Conservation (phyloP, 92 coral and sea anemone species). For the Montipora capitata region DNA sequence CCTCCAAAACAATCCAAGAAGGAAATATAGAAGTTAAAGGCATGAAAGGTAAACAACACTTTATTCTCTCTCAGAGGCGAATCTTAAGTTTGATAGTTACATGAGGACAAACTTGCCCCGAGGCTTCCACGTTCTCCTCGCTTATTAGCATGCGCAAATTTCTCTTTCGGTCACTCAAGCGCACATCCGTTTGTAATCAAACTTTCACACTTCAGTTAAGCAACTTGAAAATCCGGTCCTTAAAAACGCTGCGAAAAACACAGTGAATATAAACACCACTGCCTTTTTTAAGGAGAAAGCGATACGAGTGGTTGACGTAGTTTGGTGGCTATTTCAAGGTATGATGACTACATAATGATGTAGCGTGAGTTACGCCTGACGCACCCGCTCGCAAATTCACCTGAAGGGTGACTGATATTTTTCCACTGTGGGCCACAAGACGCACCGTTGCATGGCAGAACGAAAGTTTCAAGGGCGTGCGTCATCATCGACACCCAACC, state of each 20-base stretch:
- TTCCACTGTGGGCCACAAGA: conserved; percentile 12
- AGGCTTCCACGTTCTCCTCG: conserved; percentile 36
- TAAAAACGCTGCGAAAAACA: conserved; percentile 4
- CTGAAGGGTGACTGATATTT: conserved; percentile 21
- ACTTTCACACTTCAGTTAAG: conserved; percentile 42
- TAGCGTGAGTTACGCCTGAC: conserved; percentile 44
- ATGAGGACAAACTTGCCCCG: conserved; percentile 10
- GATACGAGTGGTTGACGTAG: conserved; percentile 22
- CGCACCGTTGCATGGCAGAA: conserved; percentile 44
- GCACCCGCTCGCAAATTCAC: conserved; percentile 33
- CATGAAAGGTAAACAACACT: not conserved
- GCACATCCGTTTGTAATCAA: conserved; percentile 64
- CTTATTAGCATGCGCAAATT: conserved; percentile 30
- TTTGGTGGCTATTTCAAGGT: conserved; percentile 13
- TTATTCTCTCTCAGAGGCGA: not conserved
- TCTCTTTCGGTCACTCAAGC: conserved; percentile 41
- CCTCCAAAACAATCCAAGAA: too few relatives aligned
- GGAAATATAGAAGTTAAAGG: too few relatives aligned
- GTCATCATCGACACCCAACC: conserved; percentile 30
- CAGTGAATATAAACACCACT: conserved; percentile 15
- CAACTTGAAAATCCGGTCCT: conserved; percentile 53
- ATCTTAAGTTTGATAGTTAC: not conserved
- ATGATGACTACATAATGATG: conserved; percentile 8
- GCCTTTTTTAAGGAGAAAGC: conserved; percentile 27
- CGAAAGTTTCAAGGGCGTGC: conserved; percentile 28